A percentile compares a stretch with the other conserved stretches of the same genome.
Conservation (phyloP, 2,113 vertebrate species). For the Poeciliopsis turrubarensis region DNA sequence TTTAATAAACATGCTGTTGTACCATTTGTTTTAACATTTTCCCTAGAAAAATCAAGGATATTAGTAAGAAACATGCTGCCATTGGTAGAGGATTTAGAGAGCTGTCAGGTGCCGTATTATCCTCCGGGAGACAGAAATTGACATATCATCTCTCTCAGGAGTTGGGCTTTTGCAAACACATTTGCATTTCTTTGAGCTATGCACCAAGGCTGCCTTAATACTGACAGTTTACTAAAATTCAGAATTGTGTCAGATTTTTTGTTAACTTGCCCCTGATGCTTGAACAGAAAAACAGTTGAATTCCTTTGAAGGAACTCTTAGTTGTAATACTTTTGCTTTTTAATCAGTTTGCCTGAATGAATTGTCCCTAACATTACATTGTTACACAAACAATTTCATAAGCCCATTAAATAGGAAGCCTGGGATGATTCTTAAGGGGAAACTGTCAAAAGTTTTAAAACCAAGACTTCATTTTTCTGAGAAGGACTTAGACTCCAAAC, state of each 20-base stretch:
- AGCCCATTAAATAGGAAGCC: neutral
- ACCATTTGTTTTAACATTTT: slow-evolving; percentile 32
- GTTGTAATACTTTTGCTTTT: slow-evolving; percentile 43
- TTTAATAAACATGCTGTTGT: slow-evolving; percentile 8
- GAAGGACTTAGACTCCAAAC: neutral
- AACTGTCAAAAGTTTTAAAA: neutral
- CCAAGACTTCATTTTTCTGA: neutral
- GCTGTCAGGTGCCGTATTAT: slow-evolving; percentile 34
- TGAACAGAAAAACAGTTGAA: slow-evolving; percentile 30
- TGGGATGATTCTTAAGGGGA: neutral
- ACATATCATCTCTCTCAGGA: slow-evolving; percentile 63
- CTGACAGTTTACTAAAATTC: slow-evolving; percentile 66
- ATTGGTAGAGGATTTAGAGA: slow-evolving; percentile 49
- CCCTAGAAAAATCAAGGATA: neutral
- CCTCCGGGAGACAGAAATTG: slow-evolving; percentile 64
- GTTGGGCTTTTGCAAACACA: slow-evolving; percentile 55
- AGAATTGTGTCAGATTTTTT: slow-evolving; percentile 52
- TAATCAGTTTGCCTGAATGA: slow-evolving; percentile 28
- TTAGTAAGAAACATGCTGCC: slow-evolving; percentile 24
- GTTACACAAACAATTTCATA: neutral
- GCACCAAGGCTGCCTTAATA: slow-evolving; percentile 40
- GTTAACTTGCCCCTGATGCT: slow-evolving; percentile 49
- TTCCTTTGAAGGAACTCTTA: slow-evolving; percentile 45
- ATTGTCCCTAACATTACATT: slow-evolving; percentile 13
- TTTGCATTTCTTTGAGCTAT: slow-evolving; percentile 70